phyloP scores from a whole-genome alignment of 2,888 invertebrate species.

The Erebia ligea region DNA sequence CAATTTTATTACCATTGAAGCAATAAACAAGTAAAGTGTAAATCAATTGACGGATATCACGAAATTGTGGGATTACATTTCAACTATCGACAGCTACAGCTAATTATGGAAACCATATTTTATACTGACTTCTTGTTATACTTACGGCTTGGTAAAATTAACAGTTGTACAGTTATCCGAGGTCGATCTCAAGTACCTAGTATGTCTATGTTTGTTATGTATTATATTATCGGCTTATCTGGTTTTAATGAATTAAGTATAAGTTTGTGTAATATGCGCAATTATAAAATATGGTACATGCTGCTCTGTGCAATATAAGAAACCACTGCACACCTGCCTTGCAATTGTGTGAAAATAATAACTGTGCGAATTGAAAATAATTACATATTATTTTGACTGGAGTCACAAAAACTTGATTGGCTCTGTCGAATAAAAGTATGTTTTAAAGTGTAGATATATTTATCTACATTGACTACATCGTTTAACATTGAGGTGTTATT shows the following conservation, averaged over 20 bases:
- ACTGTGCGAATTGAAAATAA: not conserved
- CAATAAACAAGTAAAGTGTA: not conserved
- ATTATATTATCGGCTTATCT: conserved; percentile 10
- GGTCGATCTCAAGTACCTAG: conserved; percentile 6
- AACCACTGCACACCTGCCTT: not conserved
- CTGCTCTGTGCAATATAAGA: not conserved
- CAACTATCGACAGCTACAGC: not conserved
- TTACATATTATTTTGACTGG: not conserved
- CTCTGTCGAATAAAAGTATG: no score
- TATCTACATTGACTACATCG: no score
- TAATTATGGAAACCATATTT: not conserved
- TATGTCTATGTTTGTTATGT: not conserved
- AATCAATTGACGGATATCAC: not conserved
- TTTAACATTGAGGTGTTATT: not conserved
- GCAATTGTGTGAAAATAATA: not conserved
- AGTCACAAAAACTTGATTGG: not conserved
- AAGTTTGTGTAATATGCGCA: conserved; percentile 3
- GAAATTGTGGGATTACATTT: not conserved
- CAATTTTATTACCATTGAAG: not conserved
- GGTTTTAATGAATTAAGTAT: conserved; percentile 12
- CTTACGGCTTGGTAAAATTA: not conserved
- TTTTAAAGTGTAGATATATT: no score
- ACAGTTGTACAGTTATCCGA: not conserved
- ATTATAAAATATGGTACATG: not conserved
- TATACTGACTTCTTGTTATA: not conserved